phyloP scores from a whole-genome alignment of 2,797 vertebrate species.

The Ispidina picta region DNA sequence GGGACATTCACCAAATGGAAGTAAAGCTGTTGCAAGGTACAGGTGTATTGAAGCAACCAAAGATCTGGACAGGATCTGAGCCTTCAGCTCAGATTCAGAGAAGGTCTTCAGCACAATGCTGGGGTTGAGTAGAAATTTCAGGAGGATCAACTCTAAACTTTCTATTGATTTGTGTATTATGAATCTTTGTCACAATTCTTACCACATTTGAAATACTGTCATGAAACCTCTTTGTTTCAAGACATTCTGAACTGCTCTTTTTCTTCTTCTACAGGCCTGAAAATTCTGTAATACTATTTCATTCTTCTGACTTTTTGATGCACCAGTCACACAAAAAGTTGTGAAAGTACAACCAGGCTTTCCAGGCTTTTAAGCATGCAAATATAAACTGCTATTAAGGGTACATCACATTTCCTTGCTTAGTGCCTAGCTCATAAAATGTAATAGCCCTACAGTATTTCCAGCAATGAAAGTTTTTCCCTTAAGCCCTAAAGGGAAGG shows the following conservation, averaged over 20 bases:
- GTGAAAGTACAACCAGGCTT: neutral
- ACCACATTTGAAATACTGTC: neutral
- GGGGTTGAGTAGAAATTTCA: neutral
- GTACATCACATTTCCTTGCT: neutral
- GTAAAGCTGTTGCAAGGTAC: neutral
- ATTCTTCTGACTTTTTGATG: neutral
- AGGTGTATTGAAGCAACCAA: neutral
- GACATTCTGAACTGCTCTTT: neutral
- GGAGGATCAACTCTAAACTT: neutral
- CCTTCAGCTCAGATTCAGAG: neutral
- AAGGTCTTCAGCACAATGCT: neutral
- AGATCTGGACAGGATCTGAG: neutral
- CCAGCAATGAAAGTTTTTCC: neutral
- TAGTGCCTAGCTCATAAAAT: neutral
- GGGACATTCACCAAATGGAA: neutral
- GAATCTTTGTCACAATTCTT: neutral
- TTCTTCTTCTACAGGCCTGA: neutral
- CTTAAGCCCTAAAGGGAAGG: neutral
- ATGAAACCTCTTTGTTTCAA: neutral
- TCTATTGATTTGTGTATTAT: neutral
- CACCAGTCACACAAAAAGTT: neutral
- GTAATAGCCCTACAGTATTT: neutral
- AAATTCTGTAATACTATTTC: neutral
- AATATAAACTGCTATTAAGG: conserved; percentile 33
- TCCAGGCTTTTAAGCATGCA: conserved; percentile 20